Percentiles rank a stretch among this genome's conserved stretches.
phyloP scores from a whole-genome alignment of 23 tunicate species.

The Trididemnum clinides region DNA sequence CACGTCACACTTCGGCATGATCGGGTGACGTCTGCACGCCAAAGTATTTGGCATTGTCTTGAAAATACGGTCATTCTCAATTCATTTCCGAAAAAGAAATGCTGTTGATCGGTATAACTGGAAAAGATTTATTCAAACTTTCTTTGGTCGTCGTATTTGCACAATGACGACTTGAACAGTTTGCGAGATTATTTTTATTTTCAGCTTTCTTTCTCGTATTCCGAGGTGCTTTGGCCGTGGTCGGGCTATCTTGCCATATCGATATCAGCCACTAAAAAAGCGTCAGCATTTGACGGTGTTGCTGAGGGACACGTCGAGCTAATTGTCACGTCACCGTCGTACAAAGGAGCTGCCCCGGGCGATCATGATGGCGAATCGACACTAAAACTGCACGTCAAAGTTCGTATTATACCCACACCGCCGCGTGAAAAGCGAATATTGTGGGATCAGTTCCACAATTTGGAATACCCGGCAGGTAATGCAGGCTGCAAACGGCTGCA shows the following conservation, averaged over 20 bases:
- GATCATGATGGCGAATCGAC: conserved; percentile 21
- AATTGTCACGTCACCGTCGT: conserved; percentile 60
- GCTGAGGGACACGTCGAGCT: conserved; percentile 94
- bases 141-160: too few relatives aligned
- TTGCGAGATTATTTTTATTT: not conserved
- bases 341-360: not conserved
- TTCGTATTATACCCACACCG: conserved; percentile 89
- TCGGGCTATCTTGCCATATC: conserved; percentile 90
- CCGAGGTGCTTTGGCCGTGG: conserved; percentile 96
- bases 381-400: conserved; percentile 67
- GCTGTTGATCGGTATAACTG: too few relatives aligned
- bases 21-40: too few relatives aligned
- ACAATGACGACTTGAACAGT: too few relatives aligned
- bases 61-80: too few relatives aligned
- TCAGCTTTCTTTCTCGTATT: conserved; percentile 80
- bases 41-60: too few relatives aligned
- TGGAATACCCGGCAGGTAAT: conserved; percentile 96
- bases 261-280: conserved; percentile 63
- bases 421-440: conserved; percentile 84
- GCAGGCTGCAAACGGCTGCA: too few relatives aligned
- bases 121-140: too few relatives aligned
- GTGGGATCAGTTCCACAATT: conserved; percentile 99
- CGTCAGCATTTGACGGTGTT: conserved; percentile 80
- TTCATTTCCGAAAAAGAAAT: too few relatives aligned
- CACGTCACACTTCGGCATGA: too few relatives aligned